Evolutionary conservation across 2,113 vertebrate genomes (phyloP), one percentile per base, ranked within the genome.

Genomic region (Anoura caudifer): DNA sequence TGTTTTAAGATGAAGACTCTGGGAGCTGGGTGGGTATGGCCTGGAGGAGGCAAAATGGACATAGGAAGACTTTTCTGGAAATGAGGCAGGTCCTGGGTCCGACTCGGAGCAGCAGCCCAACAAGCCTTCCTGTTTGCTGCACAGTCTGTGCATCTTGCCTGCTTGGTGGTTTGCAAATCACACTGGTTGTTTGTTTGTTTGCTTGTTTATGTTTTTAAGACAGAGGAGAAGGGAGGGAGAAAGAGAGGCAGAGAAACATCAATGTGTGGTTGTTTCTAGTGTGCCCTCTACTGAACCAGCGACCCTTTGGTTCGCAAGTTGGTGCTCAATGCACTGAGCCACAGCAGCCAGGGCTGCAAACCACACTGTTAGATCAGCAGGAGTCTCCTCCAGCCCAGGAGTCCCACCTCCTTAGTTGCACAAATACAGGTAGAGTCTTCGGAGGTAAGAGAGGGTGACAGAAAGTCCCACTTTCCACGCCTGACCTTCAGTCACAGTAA

Each of bases 121-220:
- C 3, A 15, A 17, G 61, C 13, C 31, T 2, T 6, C 45, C 19
- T 1, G 20, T 28, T 47, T 0, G 24, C 36, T 0, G 5, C 22
- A 13, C 14, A 15, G 4, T 11, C 56, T 4, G 36, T 5, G 12
- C 8, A 2, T 45, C 61, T 10, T n/a, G 54, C 12, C 43, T 4
- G 19, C 38, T 33, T 24, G 8, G 38, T n/a, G 72, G 33, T 9
- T 19, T n/a, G 17, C 47, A 10, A 45, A 56, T 33, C n/a, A 28
- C 87, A 24, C 7, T 52, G 50, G 50, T 52, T 15, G 14, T 50
- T 50, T 52, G 50, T 52, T 52, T n/a, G n/a, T n/a, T n/a, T 52
- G 16, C 17, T 52, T 52, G 17, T 52, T 52, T 52, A 52, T 52
- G 17, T 59, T 59, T 59, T 59, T 59, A 59, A 59, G 56, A 59